Evolutionary conservation across 92 coral and sea anemone species (phyloP).

Genomic region (Porites rus): DNA sequence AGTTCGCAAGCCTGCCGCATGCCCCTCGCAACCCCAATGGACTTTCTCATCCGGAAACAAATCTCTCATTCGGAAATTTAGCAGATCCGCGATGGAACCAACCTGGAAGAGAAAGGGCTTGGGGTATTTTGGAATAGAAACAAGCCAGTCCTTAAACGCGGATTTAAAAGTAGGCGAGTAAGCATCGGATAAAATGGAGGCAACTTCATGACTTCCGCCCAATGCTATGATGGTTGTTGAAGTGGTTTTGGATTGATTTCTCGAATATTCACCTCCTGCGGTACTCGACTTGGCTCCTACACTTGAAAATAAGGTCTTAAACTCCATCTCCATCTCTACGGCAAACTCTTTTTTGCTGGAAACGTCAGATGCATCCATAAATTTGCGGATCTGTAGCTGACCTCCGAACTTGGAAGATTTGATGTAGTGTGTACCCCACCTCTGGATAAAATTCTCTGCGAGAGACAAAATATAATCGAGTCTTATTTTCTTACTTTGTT

Average conservation of each 20-base stretch:
- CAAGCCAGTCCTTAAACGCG: constrained; percentile 61
- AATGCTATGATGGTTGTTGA: constrained; percentile 51
- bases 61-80: constrained; percentile 57
- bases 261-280: constrained; percentile 33
- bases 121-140: constrained; percentile 58
- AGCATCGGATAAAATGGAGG: constrained; percentile 59
- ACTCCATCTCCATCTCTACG: constrained; percentile 59
- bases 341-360: constrained; percentile 57
- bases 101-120: constrained; percentile 63
- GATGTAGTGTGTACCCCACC: constrained; percentile 71
- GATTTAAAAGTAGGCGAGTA: constrained; percentile 64
- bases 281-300: constrained; percentile 62
- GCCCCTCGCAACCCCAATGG: constrained; percentile 68
- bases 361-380: constrained; percentile 36
- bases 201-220: constrained; percentile 64
- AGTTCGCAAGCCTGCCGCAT: constrained; percentile 29
- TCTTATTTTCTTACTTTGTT: neutral
- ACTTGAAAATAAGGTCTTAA: constrained; percentile 59
- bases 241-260: constrained; percentile 28
- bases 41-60: constrained; percentile 59
- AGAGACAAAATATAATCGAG: neutral
- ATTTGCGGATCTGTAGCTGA: constrained; percentile 58
- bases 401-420: constrained; percentile 71
- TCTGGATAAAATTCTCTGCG: constrained; percentile 49
- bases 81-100: constrained; percentile 32